Percentiles rank a stretch among this genome's conserved stretches.
phyloP scores from a whole-genome alignment of 2,888 invertebrate genomes.

The Hirtodrosophila trivittata region DNA sequence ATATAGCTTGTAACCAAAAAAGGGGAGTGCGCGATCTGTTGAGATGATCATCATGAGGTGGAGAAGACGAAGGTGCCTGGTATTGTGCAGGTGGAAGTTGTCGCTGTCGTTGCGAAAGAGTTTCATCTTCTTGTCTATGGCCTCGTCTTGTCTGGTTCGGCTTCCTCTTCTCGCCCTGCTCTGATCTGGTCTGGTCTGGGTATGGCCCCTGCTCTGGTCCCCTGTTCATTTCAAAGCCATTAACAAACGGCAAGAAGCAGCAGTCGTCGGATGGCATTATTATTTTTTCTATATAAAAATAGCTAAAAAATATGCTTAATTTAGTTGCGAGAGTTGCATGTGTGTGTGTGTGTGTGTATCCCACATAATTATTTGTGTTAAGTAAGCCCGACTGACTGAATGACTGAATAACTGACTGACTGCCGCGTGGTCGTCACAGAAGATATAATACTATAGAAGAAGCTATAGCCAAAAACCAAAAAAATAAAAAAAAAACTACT shows the following conservation, averaged over 20 bases:
- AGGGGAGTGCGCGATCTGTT: neutral
- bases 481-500: constrained; percentile 38
- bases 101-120: constrained; percentile 69
- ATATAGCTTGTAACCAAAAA: too few species aligned
- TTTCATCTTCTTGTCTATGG: constrained; percentile 47
- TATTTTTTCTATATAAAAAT: constrained; percentile 68
- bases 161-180: constrained; percentile 12
- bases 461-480: constrained; percentile 35
- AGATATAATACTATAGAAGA: constrained; percentile 28
- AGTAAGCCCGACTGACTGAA: constrained; percentile 59
- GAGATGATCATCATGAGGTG: constrained; percentile 10
- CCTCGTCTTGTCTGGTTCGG: constrained; percentile 26
- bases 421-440: constrained; percentile 65
- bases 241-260: constrained; percentile 76
- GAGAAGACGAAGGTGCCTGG: constrained; percentile 16
- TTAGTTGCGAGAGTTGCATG: constrained; percentile 59
- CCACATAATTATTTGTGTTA: constrained; percentile 80
- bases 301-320: constrained; percentile 77
- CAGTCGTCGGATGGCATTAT: constrained; percentile 38
- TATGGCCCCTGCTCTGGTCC: constrained; percentile 7
- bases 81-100: constrained; percentile 73
- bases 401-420: constrained; percentile 43
- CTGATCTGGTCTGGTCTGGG: constrained; percentile 20
- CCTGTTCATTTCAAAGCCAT: constrained; percentile 74
- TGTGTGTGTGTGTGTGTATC: constrained; percentile 56